These are phyloP conservation scores for Dendrolimus kikuchii DNA, from an alignment of 1,140 invertebrate species.

Conservation along the genomic window DNA sequence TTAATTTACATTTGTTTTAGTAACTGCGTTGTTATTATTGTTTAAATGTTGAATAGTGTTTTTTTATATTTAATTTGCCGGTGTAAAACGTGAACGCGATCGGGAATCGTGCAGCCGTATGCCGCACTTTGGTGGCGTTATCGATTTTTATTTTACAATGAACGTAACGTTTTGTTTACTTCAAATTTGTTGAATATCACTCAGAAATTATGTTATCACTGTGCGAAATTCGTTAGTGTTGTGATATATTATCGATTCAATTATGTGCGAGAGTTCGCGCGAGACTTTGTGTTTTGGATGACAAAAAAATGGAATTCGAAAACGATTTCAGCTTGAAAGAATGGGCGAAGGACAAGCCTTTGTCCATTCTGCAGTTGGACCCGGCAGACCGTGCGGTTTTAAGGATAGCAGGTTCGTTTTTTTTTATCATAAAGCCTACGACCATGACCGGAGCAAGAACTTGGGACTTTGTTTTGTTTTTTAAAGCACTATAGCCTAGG, in stretches of 20 bases:
- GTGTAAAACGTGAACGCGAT: conserved; percentile 21
- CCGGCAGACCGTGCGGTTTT: conserved; percentile 94
- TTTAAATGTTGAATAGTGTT: conserved; percentile 26
- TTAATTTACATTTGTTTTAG: conserved; percentile 34
- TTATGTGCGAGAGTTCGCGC: conserved; percentile 64
- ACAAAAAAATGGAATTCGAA: conserved; percentile 84
- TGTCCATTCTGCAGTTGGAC: conserved; percentile 96
- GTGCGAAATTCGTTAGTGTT: conserved; percentile 53
- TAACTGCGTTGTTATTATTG: conserved; percentile 34
- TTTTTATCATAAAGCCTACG: neutral
- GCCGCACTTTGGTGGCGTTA: conserved; percentile 44
- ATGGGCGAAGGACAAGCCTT: conserved; percentile 96
- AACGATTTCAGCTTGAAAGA: conserved; percentile 90
- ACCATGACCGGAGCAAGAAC: neutral
- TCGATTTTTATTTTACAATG: conserved; percentile 70
- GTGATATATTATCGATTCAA: conserved; percentile 61
- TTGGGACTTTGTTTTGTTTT: conserved; percentile 1
- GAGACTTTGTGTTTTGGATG: conserved; percentile 66
- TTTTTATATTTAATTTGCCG: conserved; percentile 18
- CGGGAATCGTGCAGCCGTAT: conserved; percentile 29
- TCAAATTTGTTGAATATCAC: conserved; percentile 50
- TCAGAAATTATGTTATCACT: conserved; percentile 39
- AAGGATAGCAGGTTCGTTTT: conserved; percentile 91
- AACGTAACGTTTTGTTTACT: conserved; percentile 66
- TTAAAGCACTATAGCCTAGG: no score